A percentile compares a stretch with the other conserved stretches of the same genome.
Conservation (phyloP, 1,140 invertebrate genomes). For the Globodera ellingtonae region DNA sequence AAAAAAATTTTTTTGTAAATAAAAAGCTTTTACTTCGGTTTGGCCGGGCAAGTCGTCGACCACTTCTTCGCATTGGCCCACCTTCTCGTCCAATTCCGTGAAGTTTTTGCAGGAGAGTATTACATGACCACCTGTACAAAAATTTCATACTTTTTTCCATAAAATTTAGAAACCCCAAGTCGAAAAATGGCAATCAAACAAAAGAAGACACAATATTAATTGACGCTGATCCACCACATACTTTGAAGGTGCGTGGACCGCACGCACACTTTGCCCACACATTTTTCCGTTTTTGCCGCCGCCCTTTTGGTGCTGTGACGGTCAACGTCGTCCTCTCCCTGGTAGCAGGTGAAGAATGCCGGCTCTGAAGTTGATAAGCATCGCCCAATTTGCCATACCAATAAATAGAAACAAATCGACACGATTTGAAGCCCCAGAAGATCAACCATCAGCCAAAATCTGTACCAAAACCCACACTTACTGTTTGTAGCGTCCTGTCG, state of each 20-base stretch:
- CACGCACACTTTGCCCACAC: slow-evolving; percentile 19
- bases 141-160: not conserved
- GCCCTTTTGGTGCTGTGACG: too few species aligned
- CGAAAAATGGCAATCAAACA: not conserved
- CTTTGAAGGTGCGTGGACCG: slow-evolving; percentile 17
- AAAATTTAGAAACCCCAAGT: not conserved
- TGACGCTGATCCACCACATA: not conserved
- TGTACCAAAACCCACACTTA: not conserved
- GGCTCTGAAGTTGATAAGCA: not conserved
- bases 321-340: not conserved
- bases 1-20: not conserved
- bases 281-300: not conserved
- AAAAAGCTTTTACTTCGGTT: not conserved
- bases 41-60: slow-evolving; percentile 26
- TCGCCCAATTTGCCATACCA: not conserved
- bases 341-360: slow-evolving; percentile 20
- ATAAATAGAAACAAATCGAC: not conserved
- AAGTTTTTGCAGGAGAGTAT: slow-evolving; percentile 22
- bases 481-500: not conserved
- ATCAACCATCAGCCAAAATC: not conserved
- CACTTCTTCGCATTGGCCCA: slow-evolving; percentile 10
- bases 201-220: too few species aligned
- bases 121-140: slow-evolving; percentile 4
- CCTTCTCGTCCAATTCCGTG: not conserved
- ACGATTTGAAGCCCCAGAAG: not conserved